Percentiles rank a stretch among this genome's conserved stretches.
phyloP scores from a whole-genome alignment of 2,113 vertebrate species.

The Trochalopteron elliotii region DNA sequence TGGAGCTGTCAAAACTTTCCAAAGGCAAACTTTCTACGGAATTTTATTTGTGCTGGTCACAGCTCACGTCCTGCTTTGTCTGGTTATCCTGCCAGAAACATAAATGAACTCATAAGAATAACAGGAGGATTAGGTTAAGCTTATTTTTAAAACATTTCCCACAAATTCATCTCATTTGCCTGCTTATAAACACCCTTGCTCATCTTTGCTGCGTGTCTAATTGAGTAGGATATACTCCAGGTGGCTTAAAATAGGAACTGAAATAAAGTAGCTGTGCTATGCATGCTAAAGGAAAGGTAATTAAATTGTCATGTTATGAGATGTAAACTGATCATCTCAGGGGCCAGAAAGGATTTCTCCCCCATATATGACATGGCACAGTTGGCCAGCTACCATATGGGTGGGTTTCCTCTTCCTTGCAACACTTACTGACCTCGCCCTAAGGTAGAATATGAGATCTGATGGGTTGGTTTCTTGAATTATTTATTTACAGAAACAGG shows the following conservation, averaged over 20 bases:
- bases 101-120: slow-evolving; percentile 57
- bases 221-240: slow-evolving; percentile 31
- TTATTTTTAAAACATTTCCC: slow-evolving; percentile 49
- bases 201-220: slow-evolving; percentile 18
- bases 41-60: neutral
- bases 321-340: slow-evolving; percentile 37
- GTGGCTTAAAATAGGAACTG: slow-evolving; percentile 43
- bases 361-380: neutral
- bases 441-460: neutral
- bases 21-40: neutral
- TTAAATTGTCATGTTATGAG: slow-evolving; percentile 38
- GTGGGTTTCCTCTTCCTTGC: slow-evolving; percentile 1
- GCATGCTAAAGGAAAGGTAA: slow-evolving; percentile 37
- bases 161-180: slow-evolving; percentile 48
- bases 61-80: slow-evolving; percentile 37
- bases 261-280: slow-evolving; percentile 24
- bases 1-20: neutral
- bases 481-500: neutral
- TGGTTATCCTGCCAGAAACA: slow-evolving; percentile 47
- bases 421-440: neutral
- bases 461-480: neutral
- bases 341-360: slow-evolving; percentile 12
- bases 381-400: neutral
- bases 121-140: slow-evolving; percentile 45
- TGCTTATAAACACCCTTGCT: slow-evolving; percentile 45